phyloP scores from a whole-genome alignment of 2,888 invertebrate species.

The Salticus scenicus region DNA sequence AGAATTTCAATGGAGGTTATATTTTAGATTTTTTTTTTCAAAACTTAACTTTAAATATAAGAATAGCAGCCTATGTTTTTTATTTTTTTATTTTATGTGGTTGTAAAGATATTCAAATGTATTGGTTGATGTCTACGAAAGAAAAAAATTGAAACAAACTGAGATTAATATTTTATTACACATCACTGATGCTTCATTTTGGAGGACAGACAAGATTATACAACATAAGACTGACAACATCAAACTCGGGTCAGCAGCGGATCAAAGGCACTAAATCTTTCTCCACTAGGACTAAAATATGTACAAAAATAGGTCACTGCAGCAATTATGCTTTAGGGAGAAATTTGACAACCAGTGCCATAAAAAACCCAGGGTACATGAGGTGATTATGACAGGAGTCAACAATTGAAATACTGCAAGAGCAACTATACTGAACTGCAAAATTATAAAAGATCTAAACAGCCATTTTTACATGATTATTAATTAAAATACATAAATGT shows the following conservation, averaged over 20 bases:
- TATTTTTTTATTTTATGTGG: too few species aligned
- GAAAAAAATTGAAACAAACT: background rate
- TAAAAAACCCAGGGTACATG: conserved; percentile 57
- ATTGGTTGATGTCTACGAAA: too few species aligned
- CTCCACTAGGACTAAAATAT: conserved; percentile 64
- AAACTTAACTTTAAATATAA: too few species aligned
- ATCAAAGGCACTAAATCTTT: conserved; percentile 69
- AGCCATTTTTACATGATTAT: background rate
- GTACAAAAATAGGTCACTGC: conserved; percentile 68
- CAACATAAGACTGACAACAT: conserved; percentile 61
- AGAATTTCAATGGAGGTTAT: too few species aligned
- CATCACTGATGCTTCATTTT: conserved; percentile 65
- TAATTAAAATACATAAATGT: background rate
- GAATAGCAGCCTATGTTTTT: too few species aligned
- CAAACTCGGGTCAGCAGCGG: conserved; percentile 61
- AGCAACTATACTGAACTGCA: conserved; percentile 25
- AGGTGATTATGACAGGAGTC: conserved; percentile 42
- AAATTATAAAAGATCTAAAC: background rate
- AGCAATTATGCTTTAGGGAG: conserved; percentile 50
- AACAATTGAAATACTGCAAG: conserved; percentile 45
- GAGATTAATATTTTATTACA: conserved; percentile 68
- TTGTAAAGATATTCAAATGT: too few species aligned
- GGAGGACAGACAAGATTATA: conserved; percentile 65
- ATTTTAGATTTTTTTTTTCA: too few species aligned
- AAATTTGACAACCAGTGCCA: conserved; percentile 66